These are phyloP conservation scores for Phalloptychus januarius DNA, from an alignment of 2,797 vertebrate species.

Conservation along the genomic window DNA sequence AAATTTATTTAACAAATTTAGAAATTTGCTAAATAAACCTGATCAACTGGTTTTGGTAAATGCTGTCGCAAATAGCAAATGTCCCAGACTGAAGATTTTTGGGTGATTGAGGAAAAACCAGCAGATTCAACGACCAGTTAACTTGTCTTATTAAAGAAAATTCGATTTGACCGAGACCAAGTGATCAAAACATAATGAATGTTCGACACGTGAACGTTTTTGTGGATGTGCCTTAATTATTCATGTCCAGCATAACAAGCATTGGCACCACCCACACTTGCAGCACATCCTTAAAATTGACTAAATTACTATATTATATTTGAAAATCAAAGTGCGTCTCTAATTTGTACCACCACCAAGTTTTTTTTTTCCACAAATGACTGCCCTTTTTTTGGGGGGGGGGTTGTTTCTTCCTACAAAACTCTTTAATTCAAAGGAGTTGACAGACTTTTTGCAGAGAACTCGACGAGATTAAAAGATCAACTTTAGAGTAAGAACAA, in stretches of 20 bases:
- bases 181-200: background rate
- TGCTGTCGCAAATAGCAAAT: background rate
- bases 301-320: too few species aligned
- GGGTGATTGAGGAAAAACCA: background rate
- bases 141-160: background rate
- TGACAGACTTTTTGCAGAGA: background rate
- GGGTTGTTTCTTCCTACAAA: background rate
- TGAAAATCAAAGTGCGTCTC: background rate
- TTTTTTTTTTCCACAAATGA: background rate
- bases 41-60: background rate
- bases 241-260: background rate
- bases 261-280: background rate
- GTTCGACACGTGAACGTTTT: background rate
- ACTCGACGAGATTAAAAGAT: background rate
- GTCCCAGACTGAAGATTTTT: background rate
- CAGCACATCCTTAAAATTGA: background rate
- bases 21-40: too few species aligned
- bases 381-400: background rate
- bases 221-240: background rate
- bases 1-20: too few species aligned
- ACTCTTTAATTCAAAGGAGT: too few species aligned
- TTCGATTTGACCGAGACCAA: background rate
- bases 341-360: background rate
- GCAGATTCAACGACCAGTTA: background rate
- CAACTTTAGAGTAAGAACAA: background rate